Conservation (phyloP, 2,888 invertebrate species). For the Cataglyphis cursor region DNA sequence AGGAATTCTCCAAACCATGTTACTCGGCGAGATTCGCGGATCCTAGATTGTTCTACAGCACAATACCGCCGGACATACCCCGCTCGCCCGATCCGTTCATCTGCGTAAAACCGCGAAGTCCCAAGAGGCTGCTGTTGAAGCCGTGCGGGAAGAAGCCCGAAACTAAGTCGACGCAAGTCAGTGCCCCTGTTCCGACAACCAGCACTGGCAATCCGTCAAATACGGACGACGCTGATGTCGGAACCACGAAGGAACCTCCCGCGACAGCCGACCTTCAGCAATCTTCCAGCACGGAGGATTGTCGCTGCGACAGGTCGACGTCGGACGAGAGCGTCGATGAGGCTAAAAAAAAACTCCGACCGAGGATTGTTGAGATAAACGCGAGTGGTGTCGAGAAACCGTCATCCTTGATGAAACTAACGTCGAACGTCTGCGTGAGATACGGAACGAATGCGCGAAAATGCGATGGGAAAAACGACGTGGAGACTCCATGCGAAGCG, state of each 20-base stretch:
- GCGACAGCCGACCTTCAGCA: background rate
- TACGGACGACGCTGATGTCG: background rate
- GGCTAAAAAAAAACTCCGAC: conserved; percentile 79
- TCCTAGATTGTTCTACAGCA: conserved; percentile 50
- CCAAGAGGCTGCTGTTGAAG: conserved; percentile 78
- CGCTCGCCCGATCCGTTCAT: conserved; percentile 81
- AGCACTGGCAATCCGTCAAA: conserved; percentile 4
- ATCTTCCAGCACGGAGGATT: conserved; percentile 54
- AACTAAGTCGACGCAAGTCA: conserved; percentile 56
- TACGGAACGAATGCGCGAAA: background rate
- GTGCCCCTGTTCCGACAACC: background rate
- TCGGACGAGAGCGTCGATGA: conserved; percentile 66
- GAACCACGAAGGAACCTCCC: conserved; percentile 25
- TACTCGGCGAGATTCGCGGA: conserved; percentile 49
- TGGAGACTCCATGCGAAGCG: background rate
- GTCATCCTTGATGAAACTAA: background rate
- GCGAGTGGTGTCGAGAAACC: background rate
- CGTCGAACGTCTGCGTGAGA: background rate
- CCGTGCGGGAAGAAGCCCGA: conserved; percentile 80
- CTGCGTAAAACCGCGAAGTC: conserved; percentile 69
- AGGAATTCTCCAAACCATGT: conserved; percentile 62
- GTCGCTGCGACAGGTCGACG: conserved; percentile 39
- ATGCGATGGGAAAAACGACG: background rate
- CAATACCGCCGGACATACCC: conserved; percentile 6
- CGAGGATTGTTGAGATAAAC: conserved; percentile 53